Base-by-base conservation (phyloP, 2,888 invertebrate genomes). In the Rotaria sp. region DNA sequence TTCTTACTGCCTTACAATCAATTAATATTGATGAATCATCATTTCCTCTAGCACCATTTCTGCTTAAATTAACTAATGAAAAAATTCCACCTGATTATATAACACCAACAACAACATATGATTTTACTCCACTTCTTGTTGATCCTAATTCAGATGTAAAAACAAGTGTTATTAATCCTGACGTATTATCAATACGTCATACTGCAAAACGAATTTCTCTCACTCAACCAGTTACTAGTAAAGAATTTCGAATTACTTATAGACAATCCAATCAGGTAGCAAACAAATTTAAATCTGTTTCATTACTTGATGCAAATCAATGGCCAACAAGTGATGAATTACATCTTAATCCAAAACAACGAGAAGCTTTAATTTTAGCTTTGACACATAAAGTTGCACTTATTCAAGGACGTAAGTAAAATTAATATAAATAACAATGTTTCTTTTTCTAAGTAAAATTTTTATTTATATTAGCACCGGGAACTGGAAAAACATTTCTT, bases 401-500 rank as follows among this genome's bases (percentile, higher is more conserved):
- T 84, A 90, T 90, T 41, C 90, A 91, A 88, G 86, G 96, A 0
- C 95, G 80, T 80, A 80, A 80, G 80, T n/a, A 10, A 26, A 10
- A 45, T 18, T 50, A 15, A 50, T n/a, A n/a, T n/a, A n/a, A n/a
- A n/a, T n/a, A n/a, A n/a, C n/a, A n/a, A n/a, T n/a, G n/a, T n/a
- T n/a, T 18, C 4, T 15, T 50, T 13, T 50, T 3, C 15, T 50
- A 50, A 50, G 4, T 18, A 50, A 24, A 52, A 52, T 7, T 24
- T 52, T 52, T 52, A 24, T 52, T 8, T 52, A 4, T 52, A 24
- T 8, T 41, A 80, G 80, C 95, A 0, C 95, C 96, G 0, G 96
- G 96, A 3, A 95, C 95, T 0, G 96, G 95, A 0, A 96, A 95
- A 92, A 95, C 95, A 0, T 94, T 93, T 90, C 90, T 95, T 87